Evolutionary conservation across 2,888 invertebrate species (phyloP).

Genomic region (Papilio protenor): DNA sequence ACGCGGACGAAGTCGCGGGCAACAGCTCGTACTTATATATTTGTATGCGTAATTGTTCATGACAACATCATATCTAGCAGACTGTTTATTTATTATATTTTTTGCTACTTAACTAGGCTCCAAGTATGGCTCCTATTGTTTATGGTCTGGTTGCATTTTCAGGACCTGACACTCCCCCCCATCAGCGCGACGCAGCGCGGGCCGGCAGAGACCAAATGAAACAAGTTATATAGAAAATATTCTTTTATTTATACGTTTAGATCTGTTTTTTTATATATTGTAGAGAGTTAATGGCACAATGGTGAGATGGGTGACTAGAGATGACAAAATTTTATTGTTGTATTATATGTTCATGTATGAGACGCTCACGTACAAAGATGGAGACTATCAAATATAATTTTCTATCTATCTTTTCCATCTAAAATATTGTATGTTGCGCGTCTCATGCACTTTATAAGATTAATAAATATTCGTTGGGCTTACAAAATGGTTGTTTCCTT

Average conservation of each 20-base stretch:
- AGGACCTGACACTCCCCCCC: conserved; percentile 56
- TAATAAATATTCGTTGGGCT: conserved; percentile 48
- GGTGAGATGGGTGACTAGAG: conserved; percentile 72
- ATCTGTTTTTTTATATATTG: conserved; percentile 56
- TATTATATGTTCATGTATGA: conserved; percentile 54
- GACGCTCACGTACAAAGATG: conserved; percentile 48
- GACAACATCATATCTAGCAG: too few relatives aligned
- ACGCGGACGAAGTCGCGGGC: too few relatives aligned
- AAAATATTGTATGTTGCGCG: neutral
- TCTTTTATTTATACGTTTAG: conserved; percentile 45
- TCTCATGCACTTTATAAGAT: neutral
- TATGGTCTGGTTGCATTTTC: conserved; percentile 15
- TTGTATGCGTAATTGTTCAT: too few relatives aligned
- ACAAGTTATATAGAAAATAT: conserved; percentile 51
- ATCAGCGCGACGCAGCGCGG: conserved; percentile 52
- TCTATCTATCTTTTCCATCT: neutral
- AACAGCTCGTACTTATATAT: neutral
- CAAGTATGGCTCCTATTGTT: too few relatives aligned
- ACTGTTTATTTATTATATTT: neutral
- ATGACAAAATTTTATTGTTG: conserved; percentile 55
- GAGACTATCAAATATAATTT: neutral
- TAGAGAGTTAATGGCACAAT: conserved; percentile 75
- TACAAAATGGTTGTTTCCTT: conserved; percentile 44
- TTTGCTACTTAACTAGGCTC: too few relatives aligned
- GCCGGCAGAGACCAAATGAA: conserved; percentile 53